Evolutionary conservation across 1,140 invertebrate species (phyloP).

Genomic region (Drosophila orosa): DNA sequence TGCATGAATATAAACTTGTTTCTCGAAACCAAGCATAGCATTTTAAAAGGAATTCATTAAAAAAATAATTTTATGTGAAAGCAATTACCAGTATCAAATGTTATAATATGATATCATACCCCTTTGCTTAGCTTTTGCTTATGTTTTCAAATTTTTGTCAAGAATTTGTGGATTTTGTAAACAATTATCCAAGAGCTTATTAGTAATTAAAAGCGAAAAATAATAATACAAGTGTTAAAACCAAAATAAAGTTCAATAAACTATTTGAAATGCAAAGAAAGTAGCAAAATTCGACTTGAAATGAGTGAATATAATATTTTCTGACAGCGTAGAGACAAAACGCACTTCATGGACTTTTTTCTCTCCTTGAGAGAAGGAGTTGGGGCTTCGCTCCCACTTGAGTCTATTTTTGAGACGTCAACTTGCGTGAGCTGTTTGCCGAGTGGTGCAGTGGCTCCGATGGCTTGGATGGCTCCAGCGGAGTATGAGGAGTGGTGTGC

Average conservation of each 20-base stretch:
- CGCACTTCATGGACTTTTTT: constrained; percentile 39
- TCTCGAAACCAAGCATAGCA: not conserved
- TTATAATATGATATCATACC: not conserved
- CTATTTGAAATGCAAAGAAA: not conserved
- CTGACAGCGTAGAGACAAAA: constrained; percentile 26
- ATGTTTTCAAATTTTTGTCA: not conserved
- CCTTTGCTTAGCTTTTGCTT: not conserved
- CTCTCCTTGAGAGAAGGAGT: constrained; percentile 32
- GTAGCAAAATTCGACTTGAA: not conserved
- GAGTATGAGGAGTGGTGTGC: not conserved
- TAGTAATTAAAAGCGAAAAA: not conserved
- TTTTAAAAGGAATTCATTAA: not conserved
- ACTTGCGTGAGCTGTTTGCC: constrained; percentile 39
- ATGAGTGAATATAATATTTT: not conserved
- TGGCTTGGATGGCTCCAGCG: not conserved
- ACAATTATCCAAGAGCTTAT: not conserved
- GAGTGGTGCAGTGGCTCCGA: constrained; percentile 13
- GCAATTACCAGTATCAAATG: constrained; percentile 2
- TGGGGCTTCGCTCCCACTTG: constrained; percentile 52
- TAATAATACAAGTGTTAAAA: not conserved
- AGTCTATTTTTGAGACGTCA: constrained; percentile 68
- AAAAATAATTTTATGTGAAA: not conserved
- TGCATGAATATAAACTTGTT: not conserved
- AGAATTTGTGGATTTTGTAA: not conserved
- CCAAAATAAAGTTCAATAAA: not conserved